phyloP scores from a whole-genome alignment of 2,113 vertebrate genomes.

The Burhinus bistriatus region DNA sequence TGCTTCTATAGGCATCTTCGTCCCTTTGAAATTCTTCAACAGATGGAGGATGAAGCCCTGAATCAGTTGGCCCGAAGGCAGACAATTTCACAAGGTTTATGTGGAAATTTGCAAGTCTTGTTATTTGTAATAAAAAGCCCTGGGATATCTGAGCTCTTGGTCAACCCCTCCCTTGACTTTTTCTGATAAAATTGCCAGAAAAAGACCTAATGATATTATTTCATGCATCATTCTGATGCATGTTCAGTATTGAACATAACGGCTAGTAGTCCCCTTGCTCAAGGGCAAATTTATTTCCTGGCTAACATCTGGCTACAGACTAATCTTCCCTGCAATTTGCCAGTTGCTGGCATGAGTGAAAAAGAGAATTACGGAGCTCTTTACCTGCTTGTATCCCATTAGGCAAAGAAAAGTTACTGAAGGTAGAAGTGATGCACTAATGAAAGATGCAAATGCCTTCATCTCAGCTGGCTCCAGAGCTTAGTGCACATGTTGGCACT shows the following conservation, averaged over 20 bases:
- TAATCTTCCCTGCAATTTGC: conserved; percentile 41
- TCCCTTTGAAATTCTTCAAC: neutral
- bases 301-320: conserved; percentile 38
- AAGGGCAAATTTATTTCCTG: conserved; percentile 53
- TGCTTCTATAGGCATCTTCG: neutral
- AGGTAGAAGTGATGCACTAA: neutral
- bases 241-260: neutral
- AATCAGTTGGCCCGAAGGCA: neutral
- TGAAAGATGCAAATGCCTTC: neutral
- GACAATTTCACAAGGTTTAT: neutral
- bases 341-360: conserved; percentile 21
- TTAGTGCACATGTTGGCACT: neutral
- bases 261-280: conserved; percentile 8
- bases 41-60: neutral
- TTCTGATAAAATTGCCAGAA: neutral
- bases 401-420: conserved; percentile 23
- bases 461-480: neutral
- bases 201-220: neutral
- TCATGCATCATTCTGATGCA: neutral
- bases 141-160: neutral
- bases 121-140: neutral
- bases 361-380: conserved; percentile 41
- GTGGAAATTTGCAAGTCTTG: neutral
- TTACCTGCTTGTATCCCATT: conserved; percentile 41
- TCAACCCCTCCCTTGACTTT: neutral